phyloP scores from a whole-genome alignment of 2,113 vertebrate species.

The Rhinichthys klamathensis region DNA sequence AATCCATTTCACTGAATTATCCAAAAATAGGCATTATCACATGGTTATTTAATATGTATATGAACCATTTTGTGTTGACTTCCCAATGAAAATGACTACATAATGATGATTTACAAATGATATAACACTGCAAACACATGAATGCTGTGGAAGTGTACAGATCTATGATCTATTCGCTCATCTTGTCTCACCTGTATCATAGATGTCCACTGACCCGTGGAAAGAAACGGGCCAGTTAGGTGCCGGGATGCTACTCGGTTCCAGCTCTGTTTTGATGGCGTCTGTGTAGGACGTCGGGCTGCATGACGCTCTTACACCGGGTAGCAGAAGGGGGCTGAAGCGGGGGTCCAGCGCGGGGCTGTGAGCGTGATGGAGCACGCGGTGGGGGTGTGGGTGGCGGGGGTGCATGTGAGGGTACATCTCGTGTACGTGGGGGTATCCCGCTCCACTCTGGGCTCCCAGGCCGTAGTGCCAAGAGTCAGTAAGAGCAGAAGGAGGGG shows the following conservation, averaged over 20 bases:
- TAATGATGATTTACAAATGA: not conserved
- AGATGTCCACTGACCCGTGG: conserved; percentile 91
- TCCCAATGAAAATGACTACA: not conserved
- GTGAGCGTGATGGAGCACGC: conserved; percentile 78
- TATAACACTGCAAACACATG: not conserved
- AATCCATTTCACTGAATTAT: not conserved
- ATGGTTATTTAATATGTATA: not conserved
- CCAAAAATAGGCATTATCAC: not conserved
- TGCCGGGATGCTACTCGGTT: conserved; percentile 73
- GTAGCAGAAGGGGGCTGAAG: conserved; percentile 88
- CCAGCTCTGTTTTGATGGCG: conserved; percentile 82
- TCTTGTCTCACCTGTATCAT: conserved; percentile 84
- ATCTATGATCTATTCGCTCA: not conserved
- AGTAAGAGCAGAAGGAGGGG: conserved; percentile 76
- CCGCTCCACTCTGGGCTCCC: conserved; percentile 83
- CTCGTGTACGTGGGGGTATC: conserved; percentile 90
- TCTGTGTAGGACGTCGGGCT: conserved; percentile 82
- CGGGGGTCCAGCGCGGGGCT: conserved; percentile 83
- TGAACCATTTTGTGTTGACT: no score
- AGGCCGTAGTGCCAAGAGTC: conserved; percentile 94
- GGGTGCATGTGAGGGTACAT: conserved; percentile 86
- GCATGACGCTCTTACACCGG: conserved; percentile 80
- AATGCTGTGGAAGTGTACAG: not conserved
- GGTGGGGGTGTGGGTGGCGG: conserved; percentile 77
- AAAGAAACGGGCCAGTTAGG: conserved; percentile 87